A percentile compares a stretch with the other conserved stretches of the same genome.
Evolutionary conservation across 1,140 invertebrate genomes (phyloP).

Genomic region (Aethina tumida): DNA sequence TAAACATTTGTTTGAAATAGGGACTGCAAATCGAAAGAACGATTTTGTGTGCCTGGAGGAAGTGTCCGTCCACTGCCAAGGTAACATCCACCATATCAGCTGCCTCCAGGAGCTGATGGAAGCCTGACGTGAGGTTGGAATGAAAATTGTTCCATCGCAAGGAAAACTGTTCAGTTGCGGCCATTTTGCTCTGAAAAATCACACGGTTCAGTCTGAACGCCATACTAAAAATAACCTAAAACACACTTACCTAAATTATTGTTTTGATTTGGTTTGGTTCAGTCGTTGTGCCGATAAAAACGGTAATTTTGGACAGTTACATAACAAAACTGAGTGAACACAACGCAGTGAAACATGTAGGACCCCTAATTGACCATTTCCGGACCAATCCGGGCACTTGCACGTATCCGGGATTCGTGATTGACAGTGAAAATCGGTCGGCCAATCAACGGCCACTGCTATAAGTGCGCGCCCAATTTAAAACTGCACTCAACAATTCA

Average conservation of each 20-base stretch:
- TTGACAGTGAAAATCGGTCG: conserved; percentile 20
- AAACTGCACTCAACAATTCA: too few relatives aligned
- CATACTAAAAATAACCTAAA: conserved; percentile 2
- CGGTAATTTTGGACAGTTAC: conserved; percentile 13
- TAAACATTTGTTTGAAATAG: conserved; percentile 62
- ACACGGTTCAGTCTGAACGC: background rate
- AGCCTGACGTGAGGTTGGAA: conserved; percentile 49
- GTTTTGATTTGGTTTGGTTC: too few relatives aligned
- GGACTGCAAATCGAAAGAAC: conserved; percentile 63
- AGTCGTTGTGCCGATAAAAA: too few relatives aligned
- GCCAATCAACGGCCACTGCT: too few relatives aligned
- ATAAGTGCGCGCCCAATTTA: too few relatives aligned
- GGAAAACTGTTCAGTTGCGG: conserved; percentile 46
- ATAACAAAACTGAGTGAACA: conserved; percentile 24
- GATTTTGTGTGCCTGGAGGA: conserved; percentile 60
- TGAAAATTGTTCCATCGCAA: conserved; percentile 58
- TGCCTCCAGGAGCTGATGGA: conserved; percentile 50
- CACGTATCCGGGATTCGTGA: conserved; percentile 32
- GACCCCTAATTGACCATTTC: conserved; percentile 33
- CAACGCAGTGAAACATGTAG: conserved; percentile 19
- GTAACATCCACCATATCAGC: conserved; percentile 64
- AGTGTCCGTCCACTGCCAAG: conserved; percentile 57
- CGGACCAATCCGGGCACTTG: conserved; percentile 33
- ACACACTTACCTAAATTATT: conserved; percentile 2
- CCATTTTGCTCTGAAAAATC: conserved; percentile 26